Evolutionary conservation across 2,888 invertebrate species (phyloP).

Genomic region (Brenthis daphne): DNA sequence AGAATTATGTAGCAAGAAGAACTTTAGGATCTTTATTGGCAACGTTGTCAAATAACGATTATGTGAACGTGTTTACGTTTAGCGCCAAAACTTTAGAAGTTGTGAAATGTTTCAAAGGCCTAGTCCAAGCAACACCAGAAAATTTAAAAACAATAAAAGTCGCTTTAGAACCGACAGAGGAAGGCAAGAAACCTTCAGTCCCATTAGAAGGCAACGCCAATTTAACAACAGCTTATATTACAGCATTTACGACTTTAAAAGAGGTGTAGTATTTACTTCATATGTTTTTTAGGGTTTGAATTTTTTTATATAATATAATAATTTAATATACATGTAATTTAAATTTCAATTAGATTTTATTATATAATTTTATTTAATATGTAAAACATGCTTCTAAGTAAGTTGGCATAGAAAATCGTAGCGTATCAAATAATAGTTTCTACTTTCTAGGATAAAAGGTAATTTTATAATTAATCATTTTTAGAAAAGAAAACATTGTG

Average conservation of each 20-base stretch:
- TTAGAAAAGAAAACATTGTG: slow-evolving; percentile 61
- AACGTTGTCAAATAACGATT: slow-evolving; percentile 98
- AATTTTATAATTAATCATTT: slow-evolving; percentile 26
- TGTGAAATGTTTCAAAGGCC: slow-evolving; percentile 91
- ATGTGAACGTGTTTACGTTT: slow-evolving; percentile 94
- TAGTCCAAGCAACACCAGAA: slow-evolving; percentile 95
- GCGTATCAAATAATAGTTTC: background rate
- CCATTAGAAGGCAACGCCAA: slow-evolving; percentile 91
- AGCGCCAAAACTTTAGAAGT: slow-evolving; percentile 88
- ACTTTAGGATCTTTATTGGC: slow-evolving; percentile 95
- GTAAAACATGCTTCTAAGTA: no score
- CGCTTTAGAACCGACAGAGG: slow-evolving; percentile 79
- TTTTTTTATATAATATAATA: no score
- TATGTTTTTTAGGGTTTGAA: background rate
- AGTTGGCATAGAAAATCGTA: no score
- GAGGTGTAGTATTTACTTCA: slow-evolving; percentile 71
- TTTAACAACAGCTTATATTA: slow-evolving; percentile 89
- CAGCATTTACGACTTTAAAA: slow-evolving; percentile 91
- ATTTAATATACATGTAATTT: no score
- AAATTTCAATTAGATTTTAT: no score
- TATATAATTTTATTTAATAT: no score
- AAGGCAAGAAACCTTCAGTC: slow-evolving; percentile 73
- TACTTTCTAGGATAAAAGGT: background rate
- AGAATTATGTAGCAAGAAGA: slow-evolving; percentile 89
- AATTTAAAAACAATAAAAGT: slow-evolving; percentile 89